Conservation (phyloP, 2,113 vertebrate species). For the Serilophus lunatus region DNA sequence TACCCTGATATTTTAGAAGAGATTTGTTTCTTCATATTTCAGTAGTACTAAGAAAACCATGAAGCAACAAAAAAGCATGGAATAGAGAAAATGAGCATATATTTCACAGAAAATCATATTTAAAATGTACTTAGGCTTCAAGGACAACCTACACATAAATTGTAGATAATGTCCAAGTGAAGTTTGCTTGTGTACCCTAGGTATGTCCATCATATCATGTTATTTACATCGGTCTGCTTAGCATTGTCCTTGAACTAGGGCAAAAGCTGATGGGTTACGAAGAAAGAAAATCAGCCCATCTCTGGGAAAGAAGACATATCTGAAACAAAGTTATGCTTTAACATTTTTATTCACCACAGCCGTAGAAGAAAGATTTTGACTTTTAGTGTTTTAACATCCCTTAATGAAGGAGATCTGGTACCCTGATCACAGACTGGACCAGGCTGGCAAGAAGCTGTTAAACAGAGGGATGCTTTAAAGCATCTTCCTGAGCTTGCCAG, state of each 20-base stretch:
- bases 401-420: neutral
- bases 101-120: neutral
- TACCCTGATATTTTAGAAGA: neutral
- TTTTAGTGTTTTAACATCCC: neutral
- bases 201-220: neutral
- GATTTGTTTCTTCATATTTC: neutral
- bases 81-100: neutral
- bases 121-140: neutral
- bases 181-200: neutral
- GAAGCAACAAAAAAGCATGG: neutral
- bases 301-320: neutral
- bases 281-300: neutral
- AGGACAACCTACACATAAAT: neutral
- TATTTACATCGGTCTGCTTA: neutral
- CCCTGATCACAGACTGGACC: neutral
- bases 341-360: neutral
- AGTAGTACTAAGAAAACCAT: neutral
- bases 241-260: neutral
- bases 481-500: neutral
- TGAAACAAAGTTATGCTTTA: neutral
- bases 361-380: neutral
- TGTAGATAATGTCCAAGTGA: neutral
- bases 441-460: neutral
- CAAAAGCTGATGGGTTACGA: neutral
- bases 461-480: neutral